phyloP scores from a whole-genome alignment of 2,113 vertebrate genomes.

The Anguilla japonica region DNA sequence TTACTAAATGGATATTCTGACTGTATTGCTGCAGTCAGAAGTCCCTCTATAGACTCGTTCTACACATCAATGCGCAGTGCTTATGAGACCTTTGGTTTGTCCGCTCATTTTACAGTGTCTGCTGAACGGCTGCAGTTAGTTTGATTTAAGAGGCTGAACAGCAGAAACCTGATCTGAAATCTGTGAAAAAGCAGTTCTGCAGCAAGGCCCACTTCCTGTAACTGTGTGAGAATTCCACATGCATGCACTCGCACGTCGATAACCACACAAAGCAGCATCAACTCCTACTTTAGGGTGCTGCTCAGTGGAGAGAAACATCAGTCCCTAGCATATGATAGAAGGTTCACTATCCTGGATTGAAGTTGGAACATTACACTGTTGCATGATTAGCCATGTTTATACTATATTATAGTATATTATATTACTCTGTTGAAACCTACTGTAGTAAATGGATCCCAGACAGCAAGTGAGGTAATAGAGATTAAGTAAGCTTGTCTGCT shows the following conservation, averaged over 20 bases:
- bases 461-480: neutral
- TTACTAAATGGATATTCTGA: neutral
- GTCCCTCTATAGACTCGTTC: neutral
- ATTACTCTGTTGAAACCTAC: neutral
- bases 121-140: conserved; percentile 19
- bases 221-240: neutral
- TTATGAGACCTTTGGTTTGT: neutral
- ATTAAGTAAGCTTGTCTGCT: neutral
- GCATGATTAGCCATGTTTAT: neutral
- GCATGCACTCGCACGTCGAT: neutral
- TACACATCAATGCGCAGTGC: neutral
- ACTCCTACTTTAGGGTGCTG: neutral
- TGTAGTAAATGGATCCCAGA: neutral
- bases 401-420: neutral
- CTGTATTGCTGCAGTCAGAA: neutral
- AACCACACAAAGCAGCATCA: neutral
- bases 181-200: conserved; percentile 31
- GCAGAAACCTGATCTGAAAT: conserved; percentile 32
- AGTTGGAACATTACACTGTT: neutral
- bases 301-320: neutral
- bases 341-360: neutral
- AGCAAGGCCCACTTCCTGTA: conserved; percentile 11
- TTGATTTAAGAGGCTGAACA: conserved; percentile 22
- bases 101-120: neutral
- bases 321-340: neutral